Conservation (phyloP, 2,888 invertebrate species). For the Lasiommata megera region DNA sequence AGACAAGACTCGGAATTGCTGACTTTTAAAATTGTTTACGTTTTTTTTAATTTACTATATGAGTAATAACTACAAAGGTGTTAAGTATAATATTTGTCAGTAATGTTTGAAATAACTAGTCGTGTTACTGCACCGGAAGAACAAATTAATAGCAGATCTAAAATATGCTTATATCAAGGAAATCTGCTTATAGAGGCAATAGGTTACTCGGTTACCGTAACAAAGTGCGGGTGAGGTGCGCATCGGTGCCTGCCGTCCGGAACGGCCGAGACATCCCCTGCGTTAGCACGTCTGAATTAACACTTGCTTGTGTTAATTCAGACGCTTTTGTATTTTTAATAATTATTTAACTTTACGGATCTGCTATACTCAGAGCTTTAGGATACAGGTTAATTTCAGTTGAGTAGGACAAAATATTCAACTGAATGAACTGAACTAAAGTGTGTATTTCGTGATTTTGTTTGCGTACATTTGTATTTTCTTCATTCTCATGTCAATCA, state of each 20-base stretch:
- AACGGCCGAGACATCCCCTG: conserved; percentile 27
- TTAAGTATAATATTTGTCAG: no score
- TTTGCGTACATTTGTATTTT: no score
- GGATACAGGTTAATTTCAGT: no score
- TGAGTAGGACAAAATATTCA: no score
- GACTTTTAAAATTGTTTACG: no score
- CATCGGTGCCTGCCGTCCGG: conserved; percentile 43
- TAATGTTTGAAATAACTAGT: background rate
- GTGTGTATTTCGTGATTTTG: no score
- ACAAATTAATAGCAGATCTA: background rate
- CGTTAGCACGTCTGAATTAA: conserved; percentile 9
- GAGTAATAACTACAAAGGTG: no score
- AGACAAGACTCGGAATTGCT: no score
- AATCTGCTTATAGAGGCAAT: conserved; percentile 21
- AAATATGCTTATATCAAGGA: background rate
- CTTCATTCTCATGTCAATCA: no score
- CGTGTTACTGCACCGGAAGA: background rate
- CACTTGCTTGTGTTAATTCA: no score
- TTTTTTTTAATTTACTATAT: no score
- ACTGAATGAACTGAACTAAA: no score
- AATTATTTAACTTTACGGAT: background rate
- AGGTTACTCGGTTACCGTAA: conserved; percentile 29
- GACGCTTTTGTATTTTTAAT: background rate
- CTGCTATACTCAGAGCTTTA: background rate
- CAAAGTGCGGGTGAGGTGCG: conserved; percentile 25